phyloP scores from a whole-genome alignment of 2,797 vertebrate species.

The Discoglossus pictus region DNA sequence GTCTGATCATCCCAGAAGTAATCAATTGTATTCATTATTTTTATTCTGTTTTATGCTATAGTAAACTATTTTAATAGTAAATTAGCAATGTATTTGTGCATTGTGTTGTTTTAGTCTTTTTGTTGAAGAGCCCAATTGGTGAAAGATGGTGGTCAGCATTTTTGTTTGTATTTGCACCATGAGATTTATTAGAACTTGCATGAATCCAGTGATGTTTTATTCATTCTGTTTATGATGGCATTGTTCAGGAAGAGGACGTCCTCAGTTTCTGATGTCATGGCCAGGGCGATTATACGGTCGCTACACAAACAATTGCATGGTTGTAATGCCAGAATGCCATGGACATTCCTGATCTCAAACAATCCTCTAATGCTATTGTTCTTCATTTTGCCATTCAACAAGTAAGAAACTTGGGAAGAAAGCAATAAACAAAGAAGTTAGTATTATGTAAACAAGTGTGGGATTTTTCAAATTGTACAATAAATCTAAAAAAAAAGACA shows the following conservation, averaged over 20 bases:
- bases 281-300: not conserved
- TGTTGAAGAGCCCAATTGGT: too few relatives aligned
- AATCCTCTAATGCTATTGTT: not conserved
- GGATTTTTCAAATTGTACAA: slow-evolving; percentile 7
- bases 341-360: not conserved
- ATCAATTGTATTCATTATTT: too few relatives aligned
- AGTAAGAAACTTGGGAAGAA: not conserved
- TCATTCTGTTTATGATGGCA: too few relatives aligned
- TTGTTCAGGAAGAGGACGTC: slow-evolving; percentile 1
- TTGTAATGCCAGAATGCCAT: not conserved
- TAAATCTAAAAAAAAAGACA: slow-evolving; percentile 9
- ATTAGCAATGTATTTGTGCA: too few relatives aligned
- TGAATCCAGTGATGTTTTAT: too few relatives aligned
- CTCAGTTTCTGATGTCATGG: slow-evolving; percentile 4
- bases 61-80: too few relatives aligned
- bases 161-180: too few relatives aligned
- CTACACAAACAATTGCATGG: not conserved
- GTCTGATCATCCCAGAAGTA: too few relatives aligned
- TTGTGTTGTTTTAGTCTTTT: too few relatives aligned
- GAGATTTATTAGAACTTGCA: too few relatives aligned
- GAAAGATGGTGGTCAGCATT: too few relatives aligned
- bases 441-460: slow-evolving; percentile 5
- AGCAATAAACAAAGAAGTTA: not conserved
- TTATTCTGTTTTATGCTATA: too few relatives aligned
- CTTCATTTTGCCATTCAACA: slow-evolving; percentile 2